Evolutionary conservation across 2,797 vertebrate species (phyloP).

Genomic region (Graptemys geographica): DNA sequence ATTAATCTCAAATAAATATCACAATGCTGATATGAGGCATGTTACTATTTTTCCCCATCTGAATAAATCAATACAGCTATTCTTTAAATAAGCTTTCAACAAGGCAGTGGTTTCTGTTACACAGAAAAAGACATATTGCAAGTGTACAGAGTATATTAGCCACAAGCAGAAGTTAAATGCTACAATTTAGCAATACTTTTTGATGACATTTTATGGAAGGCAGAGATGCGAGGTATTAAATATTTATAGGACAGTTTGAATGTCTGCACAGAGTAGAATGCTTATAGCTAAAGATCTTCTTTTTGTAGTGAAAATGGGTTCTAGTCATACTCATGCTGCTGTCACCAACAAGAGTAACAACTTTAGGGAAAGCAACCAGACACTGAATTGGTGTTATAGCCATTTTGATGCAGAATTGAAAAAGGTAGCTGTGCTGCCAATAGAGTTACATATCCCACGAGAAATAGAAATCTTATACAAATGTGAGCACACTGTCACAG

Average conservation of each 20-base stretch:
- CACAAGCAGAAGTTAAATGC: not conserved
- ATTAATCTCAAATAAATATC: too few species aligned
- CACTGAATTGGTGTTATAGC: not conserved
- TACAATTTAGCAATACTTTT: rapidly evolving
- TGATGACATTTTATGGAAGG: not conserved
- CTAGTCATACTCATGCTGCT: too few species aligned
- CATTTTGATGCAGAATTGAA: rapidly evolving
- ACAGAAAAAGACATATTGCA: not conserved
- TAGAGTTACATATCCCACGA: too few species aligned
- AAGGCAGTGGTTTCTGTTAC: rapidly evolving
- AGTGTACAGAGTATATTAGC: rapidly evolving
- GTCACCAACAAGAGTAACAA: not conserved
- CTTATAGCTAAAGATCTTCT: not conserved
- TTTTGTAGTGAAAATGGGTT: too few species aligned
- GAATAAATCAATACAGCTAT: too few species aligned
- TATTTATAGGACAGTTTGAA: not conserved
- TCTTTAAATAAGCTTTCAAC: too few species aligned
- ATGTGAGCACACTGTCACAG: not conserved
- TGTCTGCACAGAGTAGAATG: not conserved
- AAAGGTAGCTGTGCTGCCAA: not conserved
- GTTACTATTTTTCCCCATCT: too few species aligned
- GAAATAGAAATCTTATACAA: rapidly evolving
- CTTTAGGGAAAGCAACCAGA: rapidly evolving
- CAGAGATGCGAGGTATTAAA: not conserved
- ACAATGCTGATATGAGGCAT: too few species aligned